Evolutionary conservation across 2,797 vertebrate species (phyloP), one percentile per base, ranked within the genome.

Genomic region (Hydrolagus colliei): DNA sequence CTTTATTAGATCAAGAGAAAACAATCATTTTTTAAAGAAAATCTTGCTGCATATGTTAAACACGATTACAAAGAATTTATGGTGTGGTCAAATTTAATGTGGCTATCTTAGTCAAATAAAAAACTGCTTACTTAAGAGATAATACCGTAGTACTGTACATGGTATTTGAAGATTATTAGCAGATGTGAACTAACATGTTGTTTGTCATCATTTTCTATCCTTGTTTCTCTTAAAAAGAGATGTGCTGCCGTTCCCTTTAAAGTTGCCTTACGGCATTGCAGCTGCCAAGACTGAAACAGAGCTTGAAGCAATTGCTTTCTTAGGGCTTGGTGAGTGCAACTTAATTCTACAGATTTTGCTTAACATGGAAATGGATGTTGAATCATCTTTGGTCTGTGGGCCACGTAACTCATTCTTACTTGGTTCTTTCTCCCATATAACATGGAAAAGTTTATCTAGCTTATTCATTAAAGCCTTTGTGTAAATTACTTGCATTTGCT

Each of bases 161-260:
- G 6, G 41, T 8, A 14, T 59, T 77, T 84, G 32, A 12, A 68
- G 41, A 52, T 84, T 8, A 41, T 18, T 52, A 1, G 20, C 32
- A 68, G 1, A 52, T 52, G 8, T 71, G 32, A 67, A 16, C 68
- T 71, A 32, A 84, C 6, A 71, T 12, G 68, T 68, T 67, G 78
- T 12, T n/a, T 59, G n/a, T 5, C 11, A 11, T 41, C 27, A 35
- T 8, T n/a, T 71, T 35, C 52, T 41, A 41, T 84, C 52, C 14
- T 71, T 41, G 76, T 87, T 89, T 88, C 27, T 87, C 90, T 2
- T 62, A 86, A 86, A 88, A 82, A 99, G 98, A 90, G 98, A 99
- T 75, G 93, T 99, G 86, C 93, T 99, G 87, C 97, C 97, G 0
- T 98, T 98, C 89, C 96, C 95, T 73, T 92, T 99, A 90, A 96